Evolutionary conservation across 2,113 vertebrate genomes (phyloP).

Genomic region (Nesoenas mayeri): DNA sequence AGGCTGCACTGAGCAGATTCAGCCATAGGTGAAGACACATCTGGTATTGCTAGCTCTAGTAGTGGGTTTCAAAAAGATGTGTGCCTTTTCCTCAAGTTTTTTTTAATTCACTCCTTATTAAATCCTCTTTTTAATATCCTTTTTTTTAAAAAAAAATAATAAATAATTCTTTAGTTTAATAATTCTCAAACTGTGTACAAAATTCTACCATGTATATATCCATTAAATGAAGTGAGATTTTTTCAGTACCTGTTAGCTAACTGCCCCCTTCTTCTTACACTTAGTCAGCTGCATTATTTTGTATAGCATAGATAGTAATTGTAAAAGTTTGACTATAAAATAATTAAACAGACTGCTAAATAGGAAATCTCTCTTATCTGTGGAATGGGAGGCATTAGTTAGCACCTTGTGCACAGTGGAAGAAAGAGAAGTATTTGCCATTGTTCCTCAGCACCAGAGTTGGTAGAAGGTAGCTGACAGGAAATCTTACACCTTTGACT

Average conservation of each 20-base stretch:
- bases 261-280: neutral
- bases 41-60: neutral
- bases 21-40: neutral
- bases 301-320: neutral
- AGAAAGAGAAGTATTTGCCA: neutral
- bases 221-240: rapidly evolving
- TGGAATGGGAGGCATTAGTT: neutral
- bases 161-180: neutral
- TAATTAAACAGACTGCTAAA: neutral
- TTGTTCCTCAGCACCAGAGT: neutral
- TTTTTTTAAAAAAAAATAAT: no score
- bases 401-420: neutral
- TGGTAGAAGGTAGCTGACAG: neutral
- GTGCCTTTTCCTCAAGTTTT: neutral
- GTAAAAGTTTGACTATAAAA: neutral
- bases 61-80: neutral
- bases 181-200: neutral
- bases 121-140: rapidly evolving
- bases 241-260: neutral
- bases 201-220: rapidly evolving
- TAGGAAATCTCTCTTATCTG: neutral
- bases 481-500: neutral
- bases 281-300: neutral
- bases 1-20: neutral
- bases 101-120: neutral